Percentiles rank a stretch among this genome's conserved stretches.
Evolutionary conservation across 2,113 vertebrate species (phyloP).

Genomic region (Xiphophorus maculatus): DNA sequence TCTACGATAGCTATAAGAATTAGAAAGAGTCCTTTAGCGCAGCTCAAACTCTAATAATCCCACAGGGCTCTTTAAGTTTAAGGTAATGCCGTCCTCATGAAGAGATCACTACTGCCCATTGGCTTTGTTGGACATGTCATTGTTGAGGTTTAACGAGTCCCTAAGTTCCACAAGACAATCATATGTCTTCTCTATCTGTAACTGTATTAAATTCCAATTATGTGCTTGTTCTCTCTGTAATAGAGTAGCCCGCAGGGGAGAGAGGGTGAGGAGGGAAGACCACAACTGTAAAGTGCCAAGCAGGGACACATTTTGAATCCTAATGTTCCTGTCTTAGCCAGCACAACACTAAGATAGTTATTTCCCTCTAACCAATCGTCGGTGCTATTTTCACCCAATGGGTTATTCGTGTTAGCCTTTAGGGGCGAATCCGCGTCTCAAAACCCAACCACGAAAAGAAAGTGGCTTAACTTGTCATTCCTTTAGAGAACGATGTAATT

Average conservation of each 20-base stretch:
- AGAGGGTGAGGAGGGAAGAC: background rate
- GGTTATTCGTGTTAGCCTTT: constrained; percentile 67
- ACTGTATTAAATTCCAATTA: constrained; percentile 66
- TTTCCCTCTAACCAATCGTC: constrained; percentile 32
- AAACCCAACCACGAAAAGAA: constrained; percentile 57
- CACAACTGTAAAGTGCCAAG: constrained; percentile 19
- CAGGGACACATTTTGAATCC: constrained; percentile 17
- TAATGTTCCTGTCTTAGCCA: constrained; percentile 9
- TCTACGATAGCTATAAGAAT: constrained; percentile 22
- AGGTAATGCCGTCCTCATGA: background rate
- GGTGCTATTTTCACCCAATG: constrained; percentile 55
- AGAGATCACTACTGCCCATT: constrained; percentile 19
- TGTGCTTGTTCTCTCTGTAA: constrained; percentile 61
- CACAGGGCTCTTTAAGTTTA: background rate
- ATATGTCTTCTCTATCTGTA: constrained; percentile 42
- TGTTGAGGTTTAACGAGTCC: constrained; percentile 9
- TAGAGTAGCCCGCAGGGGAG: constrained; percentile 46
- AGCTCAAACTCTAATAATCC: background rate
- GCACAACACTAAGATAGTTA: constrained; percentile 10
- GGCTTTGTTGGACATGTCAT: background rate
- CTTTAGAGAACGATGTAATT: constrained; percentile 76
- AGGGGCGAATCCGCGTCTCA: constrained; percentile 38
- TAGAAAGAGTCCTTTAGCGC: background rate
- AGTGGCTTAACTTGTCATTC: constrained; percentile 74
- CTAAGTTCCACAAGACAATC: constrained; percentile 20